Conservation (phyloP, 2,113 vertebrate species). For the Motacilla tschutschensis region DNA sequence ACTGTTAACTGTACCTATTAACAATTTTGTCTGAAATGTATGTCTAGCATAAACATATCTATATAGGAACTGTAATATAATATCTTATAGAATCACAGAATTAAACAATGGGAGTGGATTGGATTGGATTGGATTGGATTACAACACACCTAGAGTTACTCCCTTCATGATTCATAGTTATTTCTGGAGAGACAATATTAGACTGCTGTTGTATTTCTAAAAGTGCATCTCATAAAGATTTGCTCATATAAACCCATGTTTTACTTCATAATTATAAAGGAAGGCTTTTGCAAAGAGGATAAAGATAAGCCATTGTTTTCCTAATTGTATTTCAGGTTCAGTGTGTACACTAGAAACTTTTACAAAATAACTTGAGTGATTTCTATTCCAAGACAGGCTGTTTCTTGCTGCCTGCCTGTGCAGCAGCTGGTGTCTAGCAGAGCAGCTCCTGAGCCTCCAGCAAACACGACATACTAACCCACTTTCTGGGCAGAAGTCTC, state of each 20-base stretch:
- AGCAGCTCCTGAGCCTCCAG: not conserved
- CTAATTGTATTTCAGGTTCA: not conserved
- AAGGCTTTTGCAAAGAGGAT: not conserved
- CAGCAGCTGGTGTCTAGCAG: slow-evolving; percentile 1
- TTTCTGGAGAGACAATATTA: not conserved
- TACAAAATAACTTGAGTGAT: not conserved
- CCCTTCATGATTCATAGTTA: not conserved
- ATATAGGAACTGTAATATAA: not conserved
- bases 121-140: not conserved
- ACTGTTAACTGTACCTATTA: not conserved
- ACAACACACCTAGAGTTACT: not conserved
- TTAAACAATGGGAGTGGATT: not conserved
- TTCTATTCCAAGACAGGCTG: not conserved
- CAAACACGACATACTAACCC: slow-evolving; percentile 17
- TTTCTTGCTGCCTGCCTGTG: not conserved
- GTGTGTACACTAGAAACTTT: not conserved
- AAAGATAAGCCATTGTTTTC: not conserved
- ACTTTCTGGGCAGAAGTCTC: not conserved
- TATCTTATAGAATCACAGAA: not conserved
- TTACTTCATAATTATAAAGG: not conserved
- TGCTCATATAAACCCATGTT: not conserved
- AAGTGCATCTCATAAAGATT: not conserved
- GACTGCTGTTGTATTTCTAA: not conserved
- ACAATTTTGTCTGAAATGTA: not conserved
- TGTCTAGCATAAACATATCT: rapidly evolving